Evolutionary conservation across 2,797 vertebrate genomes (phyloP).

Genomic region (Pteronotus mesoamericanus): DNA sequence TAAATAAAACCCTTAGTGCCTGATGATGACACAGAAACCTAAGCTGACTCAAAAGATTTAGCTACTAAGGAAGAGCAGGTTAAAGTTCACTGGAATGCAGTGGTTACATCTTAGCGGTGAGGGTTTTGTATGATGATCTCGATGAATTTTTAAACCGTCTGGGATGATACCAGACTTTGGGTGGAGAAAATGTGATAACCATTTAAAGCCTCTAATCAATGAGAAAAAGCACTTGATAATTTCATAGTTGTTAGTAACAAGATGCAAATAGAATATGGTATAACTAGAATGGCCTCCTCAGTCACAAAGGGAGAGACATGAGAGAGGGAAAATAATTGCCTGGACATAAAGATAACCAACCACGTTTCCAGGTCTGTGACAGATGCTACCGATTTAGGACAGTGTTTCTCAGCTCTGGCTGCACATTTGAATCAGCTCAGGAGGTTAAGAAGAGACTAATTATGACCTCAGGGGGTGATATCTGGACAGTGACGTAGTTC

Average conservation of each 20-base stretch:
- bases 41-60: neutral
- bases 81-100: neutral
- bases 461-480: neutral
- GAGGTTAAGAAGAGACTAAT: neutral
- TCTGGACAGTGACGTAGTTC: neutral
- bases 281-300: neutral
- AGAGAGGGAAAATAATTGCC: neutral
- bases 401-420: neutral
- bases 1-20: neutral
- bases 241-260: neutral
- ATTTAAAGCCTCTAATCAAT: neutral
- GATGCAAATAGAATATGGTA: neutral
- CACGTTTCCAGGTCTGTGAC: neutral
- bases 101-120: neutral
- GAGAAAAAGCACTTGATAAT: neutral
- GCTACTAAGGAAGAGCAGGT: neutral
- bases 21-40: no score
- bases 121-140: neutral
- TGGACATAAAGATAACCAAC: neutral
- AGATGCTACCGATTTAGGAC: neutral
- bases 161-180: neutral
- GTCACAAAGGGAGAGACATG: neutral
- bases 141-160: neutral
- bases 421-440: neutral
- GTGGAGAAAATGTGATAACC: neutral